phyloP scores from a whole-genome alignment of 2,888 invertebrate genomes.

The Salticus scenicus region DNA sequence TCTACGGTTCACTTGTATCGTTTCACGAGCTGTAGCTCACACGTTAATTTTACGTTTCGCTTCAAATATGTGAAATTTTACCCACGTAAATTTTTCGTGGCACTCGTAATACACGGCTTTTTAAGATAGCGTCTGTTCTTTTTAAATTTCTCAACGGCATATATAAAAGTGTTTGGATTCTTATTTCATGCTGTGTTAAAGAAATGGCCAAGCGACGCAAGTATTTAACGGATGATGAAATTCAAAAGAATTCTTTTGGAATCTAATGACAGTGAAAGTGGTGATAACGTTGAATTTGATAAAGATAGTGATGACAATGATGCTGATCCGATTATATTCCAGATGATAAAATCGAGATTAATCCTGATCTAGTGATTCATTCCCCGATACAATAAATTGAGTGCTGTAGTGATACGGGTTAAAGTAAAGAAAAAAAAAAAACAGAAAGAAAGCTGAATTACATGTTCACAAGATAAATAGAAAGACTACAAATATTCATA shows the following conservation, averaged over 20 bases:
- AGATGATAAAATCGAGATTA: neutral
- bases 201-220: neutral
- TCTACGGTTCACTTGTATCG: too few relatives aligned
- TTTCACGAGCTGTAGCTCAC: too few relatives aligned
- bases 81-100: conserved; percentile 2
- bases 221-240: conserved; percentile 5
- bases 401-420: neutral
- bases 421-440: too few relatives aligned
- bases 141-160: neutral
- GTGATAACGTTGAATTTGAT: neutral
- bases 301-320: conserved; percentile 1
- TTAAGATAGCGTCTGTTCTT: neutral
- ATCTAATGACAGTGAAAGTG: conserved; percentile 1
- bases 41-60: too few relatives aligned
- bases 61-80: too few relatives aligned
- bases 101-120: neutral
- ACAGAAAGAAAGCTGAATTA: too few relatives aligned
- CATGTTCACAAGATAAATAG: too few relatives aligned
- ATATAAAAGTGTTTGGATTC: neutral
- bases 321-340: neutral
- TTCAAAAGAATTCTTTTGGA: neutral
- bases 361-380: neutral
- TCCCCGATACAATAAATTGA: neutral
- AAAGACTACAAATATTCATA: too few relatives aligned
- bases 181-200: neutral